Evolutionary conservation across 2,113 vertebrate genomes (phyloP).

Genomic region (Lanius collurio): DNA sequence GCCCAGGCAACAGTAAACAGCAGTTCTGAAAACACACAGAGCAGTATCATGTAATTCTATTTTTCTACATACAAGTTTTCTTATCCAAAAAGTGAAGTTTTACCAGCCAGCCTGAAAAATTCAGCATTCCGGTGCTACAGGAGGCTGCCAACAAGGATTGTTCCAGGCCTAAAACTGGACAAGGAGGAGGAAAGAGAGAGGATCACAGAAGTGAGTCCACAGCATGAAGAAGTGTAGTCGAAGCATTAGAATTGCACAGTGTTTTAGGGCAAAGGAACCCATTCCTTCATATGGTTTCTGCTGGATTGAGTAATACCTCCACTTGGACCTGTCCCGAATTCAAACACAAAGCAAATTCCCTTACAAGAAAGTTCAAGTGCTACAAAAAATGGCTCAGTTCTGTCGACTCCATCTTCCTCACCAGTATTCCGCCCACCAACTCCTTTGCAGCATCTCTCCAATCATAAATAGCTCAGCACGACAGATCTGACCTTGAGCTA

Average conservation of each 20-base stretch:
- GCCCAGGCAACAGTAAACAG: not conserved
- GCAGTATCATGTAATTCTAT: not conserved
- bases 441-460: not conserved
- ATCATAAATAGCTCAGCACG: not conserved
- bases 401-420: not conserved
- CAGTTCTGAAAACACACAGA: not conserved
- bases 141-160: not conserved
- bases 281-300: not conserved
- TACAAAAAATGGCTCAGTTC: not conserved
- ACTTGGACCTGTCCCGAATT: not conserved
- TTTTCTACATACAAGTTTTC: not conserved
- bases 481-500: not conserved
- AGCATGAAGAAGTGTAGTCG: not conserved
- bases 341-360: not conserved
- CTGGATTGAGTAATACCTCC: not conserved
- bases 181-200: not conserved
- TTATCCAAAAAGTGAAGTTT: not conserved
- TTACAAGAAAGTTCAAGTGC: not conserved
- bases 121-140: not conserved
- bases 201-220: not conserved
- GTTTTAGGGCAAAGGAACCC: not conserved
- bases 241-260: not conserved
- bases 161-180: not conserved
- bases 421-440: not conserved
- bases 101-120: not conserved